Base-by-base conservation (phyloP, 2,113 vertebrate genomes). In the Natator depressus region DNA sequence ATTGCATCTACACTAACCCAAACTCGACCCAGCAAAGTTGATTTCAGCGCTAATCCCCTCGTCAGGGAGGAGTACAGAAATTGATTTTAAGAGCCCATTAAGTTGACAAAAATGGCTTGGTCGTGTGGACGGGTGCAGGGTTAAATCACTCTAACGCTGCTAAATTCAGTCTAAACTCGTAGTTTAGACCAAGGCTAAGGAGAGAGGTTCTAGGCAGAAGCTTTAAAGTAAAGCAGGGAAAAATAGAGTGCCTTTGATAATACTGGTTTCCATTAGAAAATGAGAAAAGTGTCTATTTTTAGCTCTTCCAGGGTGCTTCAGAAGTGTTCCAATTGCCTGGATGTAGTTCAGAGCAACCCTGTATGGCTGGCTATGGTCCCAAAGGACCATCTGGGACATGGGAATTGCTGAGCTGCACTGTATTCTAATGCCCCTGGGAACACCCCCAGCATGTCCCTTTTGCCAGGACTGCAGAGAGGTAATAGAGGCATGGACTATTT, bases 401-500 rank as follows among this genome's bases (percentile, higher is more conserved):
- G 29, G 46, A 82, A 90, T 53, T 75, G 20, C 13, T 16, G n/a
- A 53, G 3, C 75, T 94, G 16, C 80, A 24, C 10, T 83, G 24
- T 11, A 27, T 10, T 90, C 27, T 3, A 24, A 22, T 8, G 62
- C 49, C 69, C 53, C 55, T 1, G 1, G 84, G 84, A 83, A 82
- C 8, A 27, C 46, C 75, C 83, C 83, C 22, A 81, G 59, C 2
- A 5, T 8, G 10, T 27, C 1, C 0, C 16, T 88, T 88, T 53
- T 89, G 24, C n/a, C 31, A 46, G n/a, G 80, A 78, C 12, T 0
- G 0, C 47, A 31, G n/a, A 35, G 42, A 54, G 51, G 46, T 8
- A 46, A 11, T 22, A 76, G 5, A 76, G 38, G 38, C 19, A 38
- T 17, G 10, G 38, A 20, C 6, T 76, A 46, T 42, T 42, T 76